Percentiles rank a stretch among this genome's conserved stretches.
Evolutionary conservation across 30 jellyfish, hydroid and myxozoan genomes (phyloP).

Genomic region (Mastigias papua): DNA sequence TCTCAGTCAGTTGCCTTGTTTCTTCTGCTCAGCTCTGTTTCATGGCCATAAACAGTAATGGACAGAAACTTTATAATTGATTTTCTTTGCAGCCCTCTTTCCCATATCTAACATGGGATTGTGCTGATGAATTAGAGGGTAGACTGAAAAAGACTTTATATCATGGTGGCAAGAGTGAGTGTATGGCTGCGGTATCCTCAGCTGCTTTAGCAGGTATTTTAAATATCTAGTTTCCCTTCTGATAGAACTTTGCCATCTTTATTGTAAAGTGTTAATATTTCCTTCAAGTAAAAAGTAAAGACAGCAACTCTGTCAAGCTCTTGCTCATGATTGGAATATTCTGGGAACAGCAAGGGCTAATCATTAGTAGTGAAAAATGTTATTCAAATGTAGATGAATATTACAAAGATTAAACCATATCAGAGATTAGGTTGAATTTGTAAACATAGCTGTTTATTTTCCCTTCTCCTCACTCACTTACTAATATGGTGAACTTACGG

Average conservation of each 20-base stretch:
- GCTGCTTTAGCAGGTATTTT: conserved; percentile 85
- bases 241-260: not conserved
- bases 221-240: not conserved
- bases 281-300: not conserved
- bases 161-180: conserved; percentile 80
- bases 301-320: not conserved
- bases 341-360: too few relatives aligned
- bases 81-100: conserved; percentile 42
- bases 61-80: not conserved
- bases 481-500: too few relatives aligned
- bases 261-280: not conserved
- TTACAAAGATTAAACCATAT: too few relatives aligned
- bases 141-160: conserved; percentile 80
- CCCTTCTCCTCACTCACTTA: too few relatives aligned
- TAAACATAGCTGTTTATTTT: too few relatives aligned
- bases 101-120: conserved; percentile 93
- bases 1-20: too few relatives aligned
- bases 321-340: too few relatives aligned
- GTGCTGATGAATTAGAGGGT: conserved; percentile 89
- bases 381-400: too few relatives aligned
- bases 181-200: conserved; percentile 82
- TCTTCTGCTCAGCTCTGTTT: too few relatives aligned
- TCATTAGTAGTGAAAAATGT: too few relatives aligned
- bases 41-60: too few relatives aligned
- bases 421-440: too few relatives aligned